Percentiles rank a stretch among this genome's conserved stretches.
phyloP scores from a whole-genome alignment of 1,140 invertebrate genomes.

The Nasonia giraulti region DNA sequence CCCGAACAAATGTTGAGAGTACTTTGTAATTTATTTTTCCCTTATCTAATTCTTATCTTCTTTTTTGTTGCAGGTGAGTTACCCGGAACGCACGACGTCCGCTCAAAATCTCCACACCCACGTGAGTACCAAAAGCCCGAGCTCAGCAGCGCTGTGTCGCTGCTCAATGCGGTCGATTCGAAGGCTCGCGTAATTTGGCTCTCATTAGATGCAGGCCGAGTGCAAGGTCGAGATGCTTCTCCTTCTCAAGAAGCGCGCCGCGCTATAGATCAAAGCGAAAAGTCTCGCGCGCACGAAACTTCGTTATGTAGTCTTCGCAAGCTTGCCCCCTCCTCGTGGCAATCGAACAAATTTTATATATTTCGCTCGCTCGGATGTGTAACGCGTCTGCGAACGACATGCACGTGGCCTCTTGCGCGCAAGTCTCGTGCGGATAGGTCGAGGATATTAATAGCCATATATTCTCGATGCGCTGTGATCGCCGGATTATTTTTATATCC shows the following conservation, averaged over 20 bases:
- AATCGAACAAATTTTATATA: slow-evolving; percentile 32
- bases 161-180: not conserved
- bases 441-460: not conserved
- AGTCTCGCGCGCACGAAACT: not conserved
- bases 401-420: not conserved
- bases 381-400: not conserved
- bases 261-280: not conserved
- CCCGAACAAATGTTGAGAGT: no score
- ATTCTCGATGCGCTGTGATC: not conserved
- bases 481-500: not conserved
- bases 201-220: not conserved
- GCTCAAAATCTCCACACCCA: not conserved
- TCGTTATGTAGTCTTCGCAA: no score
- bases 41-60: not conserved
- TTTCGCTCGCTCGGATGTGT: slow-evolving; percentile 2
- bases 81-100: not conserved
- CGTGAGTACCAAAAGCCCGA: not conserved
- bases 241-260: not conserved
- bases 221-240: not conserved
- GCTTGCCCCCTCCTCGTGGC: not conserved
- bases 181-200: slow-evolving; percentile 13
- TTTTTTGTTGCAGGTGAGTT: slow-evolving; percentile 43
- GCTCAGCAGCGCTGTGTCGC: not conserved
- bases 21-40: not conserved
- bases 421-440: not conserved